Percentiles rank a stretch among this genome's conserved stretches.
Conservation (phyloP, 2,888 invertebrate species). For the Leucophenga maculata region DNA sequence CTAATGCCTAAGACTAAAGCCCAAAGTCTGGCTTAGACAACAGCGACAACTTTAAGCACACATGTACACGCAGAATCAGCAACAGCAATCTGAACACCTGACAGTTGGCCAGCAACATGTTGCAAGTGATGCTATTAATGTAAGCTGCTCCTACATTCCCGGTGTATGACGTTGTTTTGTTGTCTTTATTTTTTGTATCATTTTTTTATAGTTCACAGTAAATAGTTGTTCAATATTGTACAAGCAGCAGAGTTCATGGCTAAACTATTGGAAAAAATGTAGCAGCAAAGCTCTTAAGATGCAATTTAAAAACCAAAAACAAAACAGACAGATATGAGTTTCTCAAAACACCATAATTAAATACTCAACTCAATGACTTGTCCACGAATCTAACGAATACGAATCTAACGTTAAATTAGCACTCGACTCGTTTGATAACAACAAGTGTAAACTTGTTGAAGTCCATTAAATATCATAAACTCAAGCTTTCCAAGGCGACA, state of each 20-base stretch:
- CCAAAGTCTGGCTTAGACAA: background rate
- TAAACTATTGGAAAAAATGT: no score
- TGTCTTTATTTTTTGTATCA: constrained; percentile 28
- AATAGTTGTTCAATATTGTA: constrained; percentile 33
- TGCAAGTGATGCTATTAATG: constrained; percentile 43
- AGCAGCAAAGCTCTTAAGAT: no score
- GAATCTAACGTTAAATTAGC: constrained; percentile 8
- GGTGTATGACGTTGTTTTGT: background rate
- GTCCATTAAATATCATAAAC: constrained; percentile 4
- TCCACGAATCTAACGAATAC: background rate
- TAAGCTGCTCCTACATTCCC: constrained; percentile 17
- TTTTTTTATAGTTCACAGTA: constrained; percentile 57
- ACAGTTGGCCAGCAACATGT: constrained; percentile 50
- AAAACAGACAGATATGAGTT: no score
- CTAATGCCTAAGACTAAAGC: background rate
- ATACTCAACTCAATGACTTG: no score
- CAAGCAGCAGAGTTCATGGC: no score
- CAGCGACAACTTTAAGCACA: constrained; percentile 26
- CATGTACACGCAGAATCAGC: constrained; percentile 36
- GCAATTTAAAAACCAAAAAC: constrained; percentile 39
- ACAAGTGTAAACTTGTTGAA: constrained; percentile 5
- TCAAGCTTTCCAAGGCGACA: no score
- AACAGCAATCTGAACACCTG: constrained; percentile 56
- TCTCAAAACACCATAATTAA: no score
- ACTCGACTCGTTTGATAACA: background rate